Evolutionary conservation across 2,888 invertebrate species (phyloP), one percentile per base, ranked within the genome.

Genomic region (Parnassius smintheus): DNA sequence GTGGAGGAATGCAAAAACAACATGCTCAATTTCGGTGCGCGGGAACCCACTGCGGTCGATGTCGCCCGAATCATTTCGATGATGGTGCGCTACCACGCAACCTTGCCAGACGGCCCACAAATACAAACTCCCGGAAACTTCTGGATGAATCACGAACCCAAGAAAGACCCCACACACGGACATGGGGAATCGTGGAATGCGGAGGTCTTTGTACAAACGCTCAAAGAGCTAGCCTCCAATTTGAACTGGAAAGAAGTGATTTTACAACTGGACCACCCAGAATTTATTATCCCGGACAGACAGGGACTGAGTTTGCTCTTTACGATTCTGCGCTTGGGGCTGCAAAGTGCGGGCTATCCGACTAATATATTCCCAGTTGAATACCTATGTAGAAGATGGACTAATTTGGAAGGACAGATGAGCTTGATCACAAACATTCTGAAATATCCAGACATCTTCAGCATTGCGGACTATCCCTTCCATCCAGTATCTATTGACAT

Each of bases 221-320:
- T 98, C 41, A 97, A 97, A 82, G 98, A 98, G 81, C 91, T 97
- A 69, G 96, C 96, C 69, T 95, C 97, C 1, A 96, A 94, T 76
- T 86, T 99, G 65, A 95, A 96, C 73, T 99, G 99, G 98, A 96
- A 96, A 78, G 98, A 98, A 77, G 97, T 99, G 0, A 95, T 98
- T 70, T 88, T 95, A 66, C 97, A 98, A 86, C 88, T 99, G 49
- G 99, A 99, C 82, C 97, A 98, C 83, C 93, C 95, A 2, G 97
- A 97, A 73, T 99, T 99, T 79, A 83, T 96, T 35, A 93, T 98
- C 9, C 96, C 97, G 75, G 98, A 98, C 83, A 94, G 98, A 71
- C 95, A 95, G 77, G 97, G 97, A 2, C 91, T 99, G 60, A 95
- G 94, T 73, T 86, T 99, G 60, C 88, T 99, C 51, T 94, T 98